Percentiles rank a stretch among this genome's conserved stretches.
Evolutionary conservation across 2,113 vertebrate species (phyloP).

Genomic region (Grantiella picta): DNA sequence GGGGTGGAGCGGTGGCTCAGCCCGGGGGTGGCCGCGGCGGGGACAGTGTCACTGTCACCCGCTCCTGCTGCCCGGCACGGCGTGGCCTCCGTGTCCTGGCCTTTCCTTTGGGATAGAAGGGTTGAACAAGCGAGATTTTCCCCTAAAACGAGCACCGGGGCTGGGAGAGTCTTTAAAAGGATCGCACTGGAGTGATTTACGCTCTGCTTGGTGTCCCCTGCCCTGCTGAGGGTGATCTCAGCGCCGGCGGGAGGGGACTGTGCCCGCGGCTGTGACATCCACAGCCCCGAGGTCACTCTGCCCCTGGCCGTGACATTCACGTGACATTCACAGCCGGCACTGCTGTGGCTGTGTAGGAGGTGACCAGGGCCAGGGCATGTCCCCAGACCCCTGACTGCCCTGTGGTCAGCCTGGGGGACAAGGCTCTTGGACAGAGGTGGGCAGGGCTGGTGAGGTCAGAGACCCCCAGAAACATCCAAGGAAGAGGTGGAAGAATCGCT

Average conservation of each 20-base stretch:
- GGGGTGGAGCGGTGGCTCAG: background rate
- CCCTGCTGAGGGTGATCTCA: background rate
- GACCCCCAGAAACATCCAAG: accelerated
- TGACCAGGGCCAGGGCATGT: accelerated
- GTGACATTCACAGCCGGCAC: background rate
- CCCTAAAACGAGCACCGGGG: background rate
- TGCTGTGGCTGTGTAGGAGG: accelerated
- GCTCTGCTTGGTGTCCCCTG: background rate
- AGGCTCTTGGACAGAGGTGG: background rate
- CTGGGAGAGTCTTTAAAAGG: background rate
- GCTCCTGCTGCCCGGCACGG: background rate
- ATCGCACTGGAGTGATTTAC: accelerated
- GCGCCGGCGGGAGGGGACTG: background rate
- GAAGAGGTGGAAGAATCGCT: accelerated
- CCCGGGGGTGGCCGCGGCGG: accelerated
- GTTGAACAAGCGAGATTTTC: background rate
- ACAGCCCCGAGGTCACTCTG: background rate
- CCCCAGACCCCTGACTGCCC: accelerated
- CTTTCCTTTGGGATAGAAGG: background rate
- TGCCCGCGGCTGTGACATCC: background rate
- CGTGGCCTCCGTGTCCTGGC: accelerated
- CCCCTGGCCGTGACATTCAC: accelerated
- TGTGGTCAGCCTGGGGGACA: background rate
- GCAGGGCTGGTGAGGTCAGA: accelerated
- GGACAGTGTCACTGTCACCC: accelerated